phyloP scores from a whole-genome alignment of 2,113 vertebrate species.

The Spilogale gracilis region DNA sequence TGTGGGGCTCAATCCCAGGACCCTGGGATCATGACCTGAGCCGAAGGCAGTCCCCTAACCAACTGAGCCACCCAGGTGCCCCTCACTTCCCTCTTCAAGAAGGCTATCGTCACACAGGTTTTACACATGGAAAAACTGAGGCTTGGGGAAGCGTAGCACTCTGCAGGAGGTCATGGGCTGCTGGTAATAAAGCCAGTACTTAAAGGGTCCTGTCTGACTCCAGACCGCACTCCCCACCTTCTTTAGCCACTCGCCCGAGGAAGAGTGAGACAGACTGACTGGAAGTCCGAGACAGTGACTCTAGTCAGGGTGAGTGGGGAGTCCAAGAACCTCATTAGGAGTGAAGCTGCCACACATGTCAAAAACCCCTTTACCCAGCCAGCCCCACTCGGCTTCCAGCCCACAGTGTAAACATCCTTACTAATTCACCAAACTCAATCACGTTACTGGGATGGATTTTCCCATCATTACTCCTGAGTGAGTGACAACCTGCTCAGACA shows the following conservation, averaged over 20 bases:
- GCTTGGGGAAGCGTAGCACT: background rate
- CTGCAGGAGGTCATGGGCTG: background rate
- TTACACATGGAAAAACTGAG: constrained; percentile 12
- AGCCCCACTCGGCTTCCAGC: background rate
- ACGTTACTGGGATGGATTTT: constrained; percentile 82
- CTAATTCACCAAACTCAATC: constrained; percentile 83
- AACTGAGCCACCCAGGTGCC: no score
- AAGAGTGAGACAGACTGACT: constrained; percentile 59
- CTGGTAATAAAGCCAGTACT: background rate
- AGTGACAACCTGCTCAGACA: constrained; percentile 82
- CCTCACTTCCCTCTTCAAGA: background rate
- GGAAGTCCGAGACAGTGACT: constrained; percentile 53
- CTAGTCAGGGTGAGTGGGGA: constrained; percentile 43
- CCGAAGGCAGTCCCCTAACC: no score
- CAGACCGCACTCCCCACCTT: background rate
- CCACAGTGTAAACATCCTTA: constrained; percentile 77
- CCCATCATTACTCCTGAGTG: constrained; percentile 83
- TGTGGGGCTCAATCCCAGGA: no score
- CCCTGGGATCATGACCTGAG: no score
- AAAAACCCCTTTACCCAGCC: constrained; percentile 30
- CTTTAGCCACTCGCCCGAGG: constrained; percentile 22
- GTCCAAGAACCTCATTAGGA: constrained; percentile 81
- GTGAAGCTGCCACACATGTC: constrained; percentile 78
- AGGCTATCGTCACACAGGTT: background rate
- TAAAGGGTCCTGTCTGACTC: background rate